Base-by-base conservation (phyloP, 2,113 vertebrate species). In the Pollachius pollachius region DNA sequence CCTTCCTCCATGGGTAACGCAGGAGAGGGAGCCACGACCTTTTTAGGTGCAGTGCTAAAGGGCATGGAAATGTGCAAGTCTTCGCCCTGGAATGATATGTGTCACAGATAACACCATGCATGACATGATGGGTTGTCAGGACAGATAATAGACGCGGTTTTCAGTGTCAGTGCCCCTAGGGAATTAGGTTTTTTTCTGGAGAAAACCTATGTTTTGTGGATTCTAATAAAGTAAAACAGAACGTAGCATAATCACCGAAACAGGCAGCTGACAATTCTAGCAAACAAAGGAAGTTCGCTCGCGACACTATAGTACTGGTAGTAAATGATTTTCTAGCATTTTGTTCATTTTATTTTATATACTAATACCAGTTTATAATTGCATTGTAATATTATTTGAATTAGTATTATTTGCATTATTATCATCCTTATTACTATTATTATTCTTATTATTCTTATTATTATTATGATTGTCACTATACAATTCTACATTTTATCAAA, bases 1-100 rank as follows among this genome's bases (percentile, higher is more conserved):
- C 18, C 58, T 67, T 67, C 64, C 67, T 64, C 75, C 72, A 71
- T 73, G 73, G 78, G 62, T 68, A 68, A 68, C 62, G 74, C 63
- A 73, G 70, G 67, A 69, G 77, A 70, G 71, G 79, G 41, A 80
- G 11, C 63, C 83, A 85, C 89, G 83, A 85, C 91, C 90, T 93
- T 92, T 91, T 70, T 81, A n/a, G 75, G 77, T 65, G 54, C 67
- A 59, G 61, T 68, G 80, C 70, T 76, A 88, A 90, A 92, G 89
- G 88, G 82, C 87, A 90, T 64, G 63, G 73, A 62, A 68, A 56
- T 76, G 70, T 63, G 76, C 73, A 67, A 71, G 69, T 74, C 73
- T 17, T 37, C 58, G 63, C 63, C 69, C 64, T 54, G 63, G 60
- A 65, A 74, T 64, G 71, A 68, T 71, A 79, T n/a, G 21, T 82